phyloP scores from a whole-genome alignment of 2,113 vertebrate species.

The Apaloderma vittatum region DNA sequence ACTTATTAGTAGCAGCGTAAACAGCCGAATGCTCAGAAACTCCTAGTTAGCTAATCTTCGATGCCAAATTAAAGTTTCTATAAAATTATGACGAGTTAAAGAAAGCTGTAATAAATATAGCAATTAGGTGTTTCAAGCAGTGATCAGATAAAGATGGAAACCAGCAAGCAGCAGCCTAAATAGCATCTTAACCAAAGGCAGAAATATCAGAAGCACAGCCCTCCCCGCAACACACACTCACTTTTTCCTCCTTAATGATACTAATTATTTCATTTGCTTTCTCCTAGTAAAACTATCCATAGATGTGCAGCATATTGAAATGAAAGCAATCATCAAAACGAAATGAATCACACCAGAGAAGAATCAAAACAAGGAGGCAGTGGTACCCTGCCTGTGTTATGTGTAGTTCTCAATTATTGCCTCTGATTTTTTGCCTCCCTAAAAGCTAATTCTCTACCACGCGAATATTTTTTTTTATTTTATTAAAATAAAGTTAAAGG shows the following conservation, averaged over 20 bases:
- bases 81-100: constrained; percentile 39
- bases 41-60: neutral
- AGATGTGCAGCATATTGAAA: constrained; percentile 59
- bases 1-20: constrained; percentile 52
- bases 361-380: constrained; percentile 56
- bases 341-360: constrained; percentile 59
- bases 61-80: constrained; percentile 7
- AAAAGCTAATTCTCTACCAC: neutral
- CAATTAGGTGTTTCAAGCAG: constrained; percentile 56
- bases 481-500: neutral
- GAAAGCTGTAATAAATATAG: constrained; percentile 59
- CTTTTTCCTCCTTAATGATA: constrained; percentile 58
- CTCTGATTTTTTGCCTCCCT: neutral
- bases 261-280: constrained; percentile 70
- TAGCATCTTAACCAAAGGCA: constrained; percentile 41
- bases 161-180: constrained; percentile 37
- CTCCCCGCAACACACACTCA: neutral
- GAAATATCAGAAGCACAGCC: constrained; percentile 14
- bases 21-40: constrained; percentile 61
- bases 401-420: constrained; percentile 25
- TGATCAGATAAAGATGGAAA: constrained; percentile 52
- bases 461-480: neutral
- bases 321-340: constrained; percentile 61
- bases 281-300: constrained; percentile 38
- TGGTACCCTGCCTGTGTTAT: neutral